These are phyloP conservation scores for Labia minor DNA, from an alignment of 2,888 invertebrate species.

Conservation along the genomic window DNA sequence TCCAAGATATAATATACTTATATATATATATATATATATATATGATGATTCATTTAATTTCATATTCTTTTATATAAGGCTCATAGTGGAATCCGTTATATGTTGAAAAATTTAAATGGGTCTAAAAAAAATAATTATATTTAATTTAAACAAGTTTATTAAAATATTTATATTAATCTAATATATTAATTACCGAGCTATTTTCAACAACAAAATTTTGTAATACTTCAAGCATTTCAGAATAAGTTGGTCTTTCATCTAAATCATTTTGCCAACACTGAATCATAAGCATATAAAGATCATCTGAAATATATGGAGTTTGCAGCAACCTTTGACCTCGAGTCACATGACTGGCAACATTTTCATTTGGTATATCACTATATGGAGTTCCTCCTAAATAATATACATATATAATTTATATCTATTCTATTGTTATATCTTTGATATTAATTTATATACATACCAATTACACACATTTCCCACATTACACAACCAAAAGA, in stretches of 20 bases:
- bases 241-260: constrained; percentile 65
- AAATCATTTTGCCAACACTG: constrained; percentile 78
- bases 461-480: constrained; percentile 68
- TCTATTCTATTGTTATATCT: no score
- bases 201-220: constrained; percentile 23
- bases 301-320: constrained; percentile 61
- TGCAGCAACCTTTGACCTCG: constrained; percentile 63
- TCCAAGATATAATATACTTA: no score
- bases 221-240: constrained; percentile 33
- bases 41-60: no score
- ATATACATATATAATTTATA: constrained; percentile 14
- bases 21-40: no score
- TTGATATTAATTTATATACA: constrained; percentile 20
- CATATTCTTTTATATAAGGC: constrained; percentile 20
- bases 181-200: constrained; percentile 19
- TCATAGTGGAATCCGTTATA: constrained; percentile 24
- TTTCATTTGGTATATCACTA: constrained; percentile 52
- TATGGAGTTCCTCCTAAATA: constrained; percentile 60
- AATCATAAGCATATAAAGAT: constrained; percentile 67
- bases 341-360: constrained; percentile 55
- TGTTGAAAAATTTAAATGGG: constrained; percentile 22
- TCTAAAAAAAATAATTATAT: constrained; percentile 15
- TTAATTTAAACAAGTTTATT: not conserved
- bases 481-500: constrained; percentile 71
- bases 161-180: not conserved